Percentiles rank a stretch among this genome's conserved stretches.
phyloP scores from a whole-genome alignment of 2,797 vertebrate genomes.

The Sebastes cheni region DNA sequence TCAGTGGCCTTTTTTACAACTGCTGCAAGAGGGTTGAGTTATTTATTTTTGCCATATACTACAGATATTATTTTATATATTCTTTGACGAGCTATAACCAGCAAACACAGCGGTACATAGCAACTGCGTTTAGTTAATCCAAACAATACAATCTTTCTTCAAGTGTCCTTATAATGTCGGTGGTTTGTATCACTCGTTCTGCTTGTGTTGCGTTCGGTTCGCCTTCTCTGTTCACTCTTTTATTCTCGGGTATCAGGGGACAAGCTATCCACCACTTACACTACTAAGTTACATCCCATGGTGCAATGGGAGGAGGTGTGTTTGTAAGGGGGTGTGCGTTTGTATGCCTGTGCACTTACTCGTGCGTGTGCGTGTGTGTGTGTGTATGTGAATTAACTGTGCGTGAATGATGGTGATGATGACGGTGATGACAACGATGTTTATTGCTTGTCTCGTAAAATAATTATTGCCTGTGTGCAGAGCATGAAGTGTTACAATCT shows the following conservation, averaged over 20 bases:
- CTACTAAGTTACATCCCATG: conserved; percentile 48
- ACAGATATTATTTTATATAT: conserved; percentile 70
- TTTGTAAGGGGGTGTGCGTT: conserved; percentile 37
- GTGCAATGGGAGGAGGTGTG: conserved; percentile 40
- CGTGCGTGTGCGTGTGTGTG: not conserved
- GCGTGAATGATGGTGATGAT: conserved; percentile 34
- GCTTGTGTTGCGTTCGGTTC: conserved; percentile 53
- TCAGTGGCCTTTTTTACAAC: conserved; percentile 82
- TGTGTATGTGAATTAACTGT: conserved; percentile 45
- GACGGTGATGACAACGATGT: conserved; percentile 28
- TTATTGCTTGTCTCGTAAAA: conserved; percentile 59
- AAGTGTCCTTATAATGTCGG: conserved; percentile 85
- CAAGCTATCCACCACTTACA: conserved; percentile 37
- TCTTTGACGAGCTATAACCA: conserved; percentile 74
- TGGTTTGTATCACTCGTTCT: conserved; percentile 56
- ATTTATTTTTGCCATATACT: conserved; percentile 72
- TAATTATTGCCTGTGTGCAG: conserved; percentile 48
- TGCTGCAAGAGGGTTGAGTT: conserved; percentile 77
- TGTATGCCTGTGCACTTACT: conserved; percentile 41
- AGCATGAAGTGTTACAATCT: conserved; percentile 75
- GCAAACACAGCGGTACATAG: conserved; percentile 73
- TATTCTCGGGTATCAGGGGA: conserved; percentile 55
- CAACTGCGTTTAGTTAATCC: conserved; percentile 73
- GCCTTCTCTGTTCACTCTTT: conserved; percentile 38
- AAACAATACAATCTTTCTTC: conserved; percentile 82